These are phyloP conservation scores for Cantharis lateralis DNA, from an alignment of 2,888 invertebrate genomes.

Conservation along the genomic window DNA sequence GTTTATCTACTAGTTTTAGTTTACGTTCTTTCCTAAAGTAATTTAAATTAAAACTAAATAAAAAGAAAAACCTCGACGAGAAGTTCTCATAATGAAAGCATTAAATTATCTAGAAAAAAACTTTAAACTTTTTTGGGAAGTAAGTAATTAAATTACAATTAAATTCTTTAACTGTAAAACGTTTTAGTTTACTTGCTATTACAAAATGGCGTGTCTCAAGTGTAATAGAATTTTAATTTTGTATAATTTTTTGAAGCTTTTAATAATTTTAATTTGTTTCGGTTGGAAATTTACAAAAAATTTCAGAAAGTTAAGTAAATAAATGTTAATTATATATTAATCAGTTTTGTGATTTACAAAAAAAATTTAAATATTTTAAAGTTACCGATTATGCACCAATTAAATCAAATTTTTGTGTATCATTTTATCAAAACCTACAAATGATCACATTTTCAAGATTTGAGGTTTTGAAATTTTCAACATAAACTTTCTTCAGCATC, in stretches of 20 bases:
- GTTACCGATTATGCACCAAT: too few species aligned
- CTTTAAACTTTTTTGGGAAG: slow-evolving; percentile 13
- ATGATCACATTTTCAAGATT: too few species aligned
- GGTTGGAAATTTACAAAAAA: not conserved
- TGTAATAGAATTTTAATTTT: not conserved
- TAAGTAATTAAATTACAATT: slow-evolving; percentile 24
- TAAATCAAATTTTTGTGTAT: too few species aligned
- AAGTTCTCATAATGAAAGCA: slow-evolving; percentile 5
- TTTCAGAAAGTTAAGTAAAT: not conserved
- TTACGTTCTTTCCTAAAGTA: not conserved
- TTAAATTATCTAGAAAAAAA: slow-evolving; percentile 21
- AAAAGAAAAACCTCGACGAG: not conserved
- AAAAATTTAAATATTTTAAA: too few species aligned
- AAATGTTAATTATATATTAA: not conserved
- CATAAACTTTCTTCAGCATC: too few species aligned
- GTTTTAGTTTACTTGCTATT: slow-evolving; percentile 16
- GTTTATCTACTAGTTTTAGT: not conserved
- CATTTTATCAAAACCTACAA: too few species aligned
- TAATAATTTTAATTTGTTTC: not conserved
- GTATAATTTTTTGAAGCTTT: not conserved
- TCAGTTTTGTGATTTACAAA: too few species aligned
- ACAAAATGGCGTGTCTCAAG: not conserved
- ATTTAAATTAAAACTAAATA: not conserved
- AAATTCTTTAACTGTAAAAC: slow-evolving; percentile 19
- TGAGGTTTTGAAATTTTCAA: too few species aligned